A percentile compares a stretch with the other conserved stretches of the same genome.
These are phyloP conservation scores for Andricus curvator DNA, from an alignment of 2,888 invertebrate genomes.

Conservation along the genomic window DNA sequence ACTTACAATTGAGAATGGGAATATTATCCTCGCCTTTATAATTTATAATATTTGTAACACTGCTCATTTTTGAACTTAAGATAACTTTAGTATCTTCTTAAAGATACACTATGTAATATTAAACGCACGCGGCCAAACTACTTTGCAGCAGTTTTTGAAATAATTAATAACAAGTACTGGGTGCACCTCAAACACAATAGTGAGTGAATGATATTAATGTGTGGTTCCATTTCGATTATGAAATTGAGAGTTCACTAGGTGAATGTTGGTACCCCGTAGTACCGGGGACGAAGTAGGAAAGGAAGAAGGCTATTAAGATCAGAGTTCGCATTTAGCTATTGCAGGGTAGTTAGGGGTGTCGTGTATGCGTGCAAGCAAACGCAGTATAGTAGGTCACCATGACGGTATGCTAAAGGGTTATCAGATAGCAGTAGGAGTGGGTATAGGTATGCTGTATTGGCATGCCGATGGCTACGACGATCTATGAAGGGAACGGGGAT, in stretches of 20 bases:
- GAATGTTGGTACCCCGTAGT: slow-evolving; percentile 61
- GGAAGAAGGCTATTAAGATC: slow-evolving; percentile 52
- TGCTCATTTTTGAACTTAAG: too few relatives aligned
- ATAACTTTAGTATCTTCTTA: too few relatives aligned
- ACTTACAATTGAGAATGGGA: too few relatives aligned
- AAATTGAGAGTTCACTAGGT: neutral
- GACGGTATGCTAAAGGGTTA: slow-evolving; percentile 69
- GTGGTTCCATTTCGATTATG: slow-evolving; percentile 1
- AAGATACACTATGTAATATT: too few relatives aligned
- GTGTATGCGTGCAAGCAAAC: slow-evolving; percentile 67
- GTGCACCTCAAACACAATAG: neutral
- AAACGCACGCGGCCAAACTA: too few relatives aligned
- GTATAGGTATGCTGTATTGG: slow-evolving; percentile 58
- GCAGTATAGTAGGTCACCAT: slow-evolving; percentile 66
- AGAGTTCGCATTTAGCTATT: neutral
- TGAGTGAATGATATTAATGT: neutral
- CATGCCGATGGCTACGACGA: slow-evolving; percentile 58
- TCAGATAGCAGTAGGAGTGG: slow-evolving; percentile 60
- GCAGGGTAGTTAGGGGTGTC: slow-evolving; percentile 53
- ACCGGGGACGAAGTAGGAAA: slow-evolving; percentile 61
- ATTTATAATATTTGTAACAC: too few relatives aligned
- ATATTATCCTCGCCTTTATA: too few relatives aligned
- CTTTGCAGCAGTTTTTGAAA: too few relatives aligned
- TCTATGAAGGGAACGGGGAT: slow-evolving; percentile 24
- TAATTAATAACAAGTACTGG: too few relatives aligned